These are phyloP conservation scores for Apotomis betuletana DNA, from an alignment of 2,888 invertebrate genomes.

Conservation along the genomic window DNA sequence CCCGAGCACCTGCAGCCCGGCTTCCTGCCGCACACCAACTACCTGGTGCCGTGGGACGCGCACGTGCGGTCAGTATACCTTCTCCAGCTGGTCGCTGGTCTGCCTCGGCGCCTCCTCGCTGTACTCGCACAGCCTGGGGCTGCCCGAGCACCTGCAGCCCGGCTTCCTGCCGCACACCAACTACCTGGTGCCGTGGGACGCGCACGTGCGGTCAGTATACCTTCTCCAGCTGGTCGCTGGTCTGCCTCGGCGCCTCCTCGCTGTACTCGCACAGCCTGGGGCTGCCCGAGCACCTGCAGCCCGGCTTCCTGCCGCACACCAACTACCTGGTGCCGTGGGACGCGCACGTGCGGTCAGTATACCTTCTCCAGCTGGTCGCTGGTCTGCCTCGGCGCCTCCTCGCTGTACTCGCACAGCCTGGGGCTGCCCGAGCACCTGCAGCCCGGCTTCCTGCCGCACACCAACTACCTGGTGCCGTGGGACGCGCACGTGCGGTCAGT, in stretches of 20 bases:
- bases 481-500: constrained; percentile 83
- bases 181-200: constrained; percentile 96
- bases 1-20: constrained; percentile 94
- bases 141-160: constrained; percentile 92
- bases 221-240: constrained; percentile 93
- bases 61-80: constrained; percentile 62
- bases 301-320: constrained; percentile 94
- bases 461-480: constrained; percentile 97
- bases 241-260: constrained; percentile 94
- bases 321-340: constrained; percentile 98
- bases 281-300: constrained; percentile 91
- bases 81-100: constrained; percentile 67
- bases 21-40: constrained; percentile 94
- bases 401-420: constrained; percentile 93
- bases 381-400: constrained; percentile 94
- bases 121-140: constrained; percentile 94
- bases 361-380: constrained; percentile 93
- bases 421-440: constrained; percentile 93
- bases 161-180: constrained; percentile 95
- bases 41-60: constrained; percentile 95
- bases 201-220: constrained; percentile 59
- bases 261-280: constrained; percentile 95
- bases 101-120: constrained; percentile 90
- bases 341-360: constrained; percentile 69
- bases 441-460: constrained; percentile 94